A percentile compares a stretch with the other conserved stretches of the same genome.
phyloP scores from a whole-genome alignment of 2,113 vertebrate species.

The Falcunculus frontatus region DNA sequence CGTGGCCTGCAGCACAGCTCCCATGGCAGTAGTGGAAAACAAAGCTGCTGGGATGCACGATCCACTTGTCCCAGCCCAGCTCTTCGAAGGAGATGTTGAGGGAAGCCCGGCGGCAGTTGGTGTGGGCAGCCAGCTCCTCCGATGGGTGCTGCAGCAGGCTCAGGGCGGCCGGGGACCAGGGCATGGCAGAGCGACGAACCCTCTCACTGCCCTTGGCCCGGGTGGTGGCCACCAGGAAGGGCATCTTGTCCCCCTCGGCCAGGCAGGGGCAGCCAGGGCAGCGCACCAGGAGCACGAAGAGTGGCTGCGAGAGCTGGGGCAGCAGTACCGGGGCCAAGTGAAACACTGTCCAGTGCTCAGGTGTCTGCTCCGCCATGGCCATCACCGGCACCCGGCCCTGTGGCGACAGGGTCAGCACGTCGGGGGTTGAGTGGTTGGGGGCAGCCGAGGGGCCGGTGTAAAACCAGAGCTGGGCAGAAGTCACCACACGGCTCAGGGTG shows the following conservation, averaged over 20 bases:
- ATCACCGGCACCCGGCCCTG: conserved; percentile 28
- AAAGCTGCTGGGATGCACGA: conserved; percentile 84
- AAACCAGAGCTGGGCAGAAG: conserved; percentile 88
- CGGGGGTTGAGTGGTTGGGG: conserved; percentile 31
- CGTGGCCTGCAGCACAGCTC: conserved; percentile 72
- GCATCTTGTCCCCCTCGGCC: conserved; percentile 69
- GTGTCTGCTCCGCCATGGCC: neutral
- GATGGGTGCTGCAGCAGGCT: conserved; percentile 80
- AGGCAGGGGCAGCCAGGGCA: conserved; percentile 78
- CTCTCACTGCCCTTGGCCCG: conserved; percentile 49
- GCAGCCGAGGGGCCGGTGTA: conserved; percentile 42
- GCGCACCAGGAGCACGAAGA: conserved; percentile 79
- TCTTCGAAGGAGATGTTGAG: conserved; percentile 90
- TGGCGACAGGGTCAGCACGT: conserved; percentile 41
- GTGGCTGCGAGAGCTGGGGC: conserved; percentile 37
- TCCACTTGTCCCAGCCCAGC: conserved; percentile 93
- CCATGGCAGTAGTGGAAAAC: conserved; percentile 90
- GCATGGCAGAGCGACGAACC: conserved; percentile 65
- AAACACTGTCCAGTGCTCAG: conserved; percentile 80
- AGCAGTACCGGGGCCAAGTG: conserved; percentile 49
- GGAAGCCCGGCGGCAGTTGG: conserved; percentile 78
- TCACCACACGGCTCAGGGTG: conserved; percentile 67
- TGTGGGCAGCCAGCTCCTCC: conserved; percentile 44
- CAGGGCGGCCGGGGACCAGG: conserved; percentile 81
- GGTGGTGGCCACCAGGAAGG: conserved; percentile 81